These are phyloP conservation scores for Motacilla alba DNA, from an alignment of 2,113 vertebrate genomes.

Conservation along the genomic window DNA sequence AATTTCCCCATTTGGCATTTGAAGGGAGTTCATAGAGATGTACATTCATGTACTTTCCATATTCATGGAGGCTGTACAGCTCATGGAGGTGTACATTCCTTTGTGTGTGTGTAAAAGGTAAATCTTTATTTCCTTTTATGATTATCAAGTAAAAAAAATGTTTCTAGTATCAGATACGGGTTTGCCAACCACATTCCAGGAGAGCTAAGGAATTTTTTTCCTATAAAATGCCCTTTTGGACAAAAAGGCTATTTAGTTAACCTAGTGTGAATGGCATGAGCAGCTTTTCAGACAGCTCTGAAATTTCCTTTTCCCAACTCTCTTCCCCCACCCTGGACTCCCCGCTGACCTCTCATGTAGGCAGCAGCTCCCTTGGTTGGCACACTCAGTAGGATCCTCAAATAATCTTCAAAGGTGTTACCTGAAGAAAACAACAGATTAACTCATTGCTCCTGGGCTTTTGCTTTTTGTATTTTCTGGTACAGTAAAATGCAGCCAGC, in stretches of 20 bases:
- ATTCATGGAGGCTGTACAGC: too few relatives aligned
- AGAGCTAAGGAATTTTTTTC: background rate
- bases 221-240: background rate
- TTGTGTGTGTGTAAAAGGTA: background rate
- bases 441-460: background rate
- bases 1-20: background rate
- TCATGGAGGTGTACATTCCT: background rate
- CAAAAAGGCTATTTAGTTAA: background rate
- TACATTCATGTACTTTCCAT: background rate
- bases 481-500: background rate
- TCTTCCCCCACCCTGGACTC: background rate
- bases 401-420: conserved; percentile 55
- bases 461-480: background rate
- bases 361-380: conserved; percentile 47
- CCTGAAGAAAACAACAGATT: conserved; percentile 47
- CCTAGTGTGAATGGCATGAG: rapidly evolving
- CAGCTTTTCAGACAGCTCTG: background rate
- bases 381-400: conserved; percentile 18
- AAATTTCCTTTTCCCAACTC: background rate
- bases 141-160: background rate
- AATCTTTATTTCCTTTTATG: background rate
- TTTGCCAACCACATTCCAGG: background rate
- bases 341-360: conserved; percentile 74
- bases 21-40: background rate
- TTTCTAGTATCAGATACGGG: background rate